Evolutionary conservation across 35 echinoderm and acorn worm species (phyloP).

Genomic region (Heliocidaris tuberculata): DNA sequence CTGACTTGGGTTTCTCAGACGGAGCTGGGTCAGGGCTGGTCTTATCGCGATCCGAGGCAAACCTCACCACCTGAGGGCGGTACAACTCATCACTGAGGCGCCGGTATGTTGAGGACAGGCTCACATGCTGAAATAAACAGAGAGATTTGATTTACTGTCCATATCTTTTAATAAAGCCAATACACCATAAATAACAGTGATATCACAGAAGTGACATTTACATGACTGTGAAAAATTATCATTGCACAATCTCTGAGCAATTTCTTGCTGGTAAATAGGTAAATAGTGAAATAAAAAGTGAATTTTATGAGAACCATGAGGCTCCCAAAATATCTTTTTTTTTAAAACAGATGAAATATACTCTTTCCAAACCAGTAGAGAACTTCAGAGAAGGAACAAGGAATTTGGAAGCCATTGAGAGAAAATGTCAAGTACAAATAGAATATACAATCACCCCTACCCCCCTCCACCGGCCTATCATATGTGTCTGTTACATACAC

Average conservation of each 20-base stretch:
- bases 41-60: background rate
- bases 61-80: constrained; percentile 61
- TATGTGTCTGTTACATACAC: too few species aligned
- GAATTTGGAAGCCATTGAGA: background rate
- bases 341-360: background rate
- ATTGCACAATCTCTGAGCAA: background rate
- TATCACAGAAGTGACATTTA: background rate
- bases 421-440: background rate
- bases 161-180: background rate
- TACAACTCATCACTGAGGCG: constrained; percentile 91
- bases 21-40: background rate
- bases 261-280: too few species aligned
- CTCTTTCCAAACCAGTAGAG: background rate
- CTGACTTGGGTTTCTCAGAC: constrained; percentile 67
- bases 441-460: too few species aligned
- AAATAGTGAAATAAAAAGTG: background rate
- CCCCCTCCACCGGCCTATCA: too few species aligned
- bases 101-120: constrained; percentile 81
- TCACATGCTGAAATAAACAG: constrained; percentile 54
- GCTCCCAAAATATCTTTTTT: background rate
- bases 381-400: background rate
- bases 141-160: background rate
- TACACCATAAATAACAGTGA: background rate
- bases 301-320: background rate
- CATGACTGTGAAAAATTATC: background rate